Evolutionary conservation across 2,888 invertebrate species (phyloP).

Genomic region (Hydriomena furcata): DNA sequence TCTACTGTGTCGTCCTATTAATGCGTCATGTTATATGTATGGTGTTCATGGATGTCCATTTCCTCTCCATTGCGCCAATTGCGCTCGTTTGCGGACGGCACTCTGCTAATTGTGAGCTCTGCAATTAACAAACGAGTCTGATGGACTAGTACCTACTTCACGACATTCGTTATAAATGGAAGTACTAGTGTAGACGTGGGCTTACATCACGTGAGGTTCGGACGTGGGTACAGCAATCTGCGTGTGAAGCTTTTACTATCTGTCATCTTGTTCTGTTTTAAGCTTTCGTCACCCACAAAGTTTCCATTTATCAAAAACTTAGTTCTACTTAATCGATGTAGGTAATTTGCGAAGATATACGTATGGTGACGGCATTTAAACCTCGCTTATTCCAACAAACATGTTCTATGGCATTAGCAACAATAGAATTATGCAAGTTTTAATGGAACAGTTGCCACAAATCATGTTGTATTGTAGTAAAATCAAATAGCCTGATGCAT

Average conservation of each 20-base stretch:
- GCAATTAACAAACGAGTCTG: constrained; percentile 65
- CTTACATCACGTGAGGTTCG: constrained; percentile 1
- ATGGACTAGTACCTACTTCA: constrained; percentile 58
- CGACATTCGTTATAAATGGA: constrained; percentile 31
- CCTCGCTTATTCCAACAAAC: constrained; percentile 4
- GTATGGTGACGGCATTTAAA: no score
- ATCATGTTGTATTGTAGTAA: constrained; percentile 24
- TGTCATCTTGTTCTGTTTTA: no score
- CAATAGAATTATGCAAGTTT: constrained; percentile 20
- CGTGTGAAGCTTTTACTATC: not conserved
- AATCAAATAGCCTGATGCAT: constrained; percentile 20
- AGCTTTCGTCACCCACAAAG: not conserved
- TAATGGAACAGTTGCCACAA: constrained; percentile 21
- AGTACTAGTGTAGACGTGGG: constrained; percentile 4
- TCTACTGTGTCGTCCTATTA: constrained; percentile 22
- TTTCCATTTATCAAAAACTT: not conserved
- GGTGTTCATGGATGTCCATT: constrained; percentile 67
- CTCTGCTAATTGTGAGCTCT: constrained; percentile 72
- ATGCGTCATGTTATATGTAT: constrained; percentile 37
- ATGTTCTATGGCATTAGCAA: constrained; percentile 12
- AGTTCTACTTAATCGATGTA: no score
- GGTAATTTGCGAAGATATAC: no score
- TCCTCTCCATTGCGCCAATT: constrained; percentile 80
- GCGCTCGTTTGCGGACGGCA: constrained; percentile 71
- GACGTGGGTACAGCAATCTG: not conserved